Evolutionary conservation across 2,888 invertebrate genomes (phyloP).

Genomic region (Epistrophella euchroma): DNA sequence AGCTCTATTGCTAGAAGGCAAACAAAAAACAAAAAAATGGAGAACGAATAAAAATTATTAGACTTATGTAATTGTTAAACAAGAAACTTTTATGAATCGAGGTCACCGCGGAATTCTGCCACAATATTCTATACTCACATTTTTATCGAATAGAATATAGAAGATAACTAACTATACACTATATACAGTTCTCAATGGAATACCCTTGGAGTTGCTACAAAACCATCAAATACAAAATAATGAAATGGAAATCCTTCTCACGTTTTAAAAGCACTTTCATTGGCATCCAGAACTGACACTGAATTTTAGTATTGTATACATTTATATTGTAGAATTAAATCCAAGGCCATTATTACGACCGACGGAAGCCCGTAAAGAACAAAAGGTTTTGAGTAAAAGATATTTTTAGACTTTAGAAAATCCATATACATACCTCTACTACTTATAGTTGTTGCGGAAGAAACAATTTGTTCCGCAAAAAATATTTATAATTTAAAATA

Average conservation of each 20-base stretch:
- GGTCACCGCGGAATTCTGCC: conserved; percentile 5
- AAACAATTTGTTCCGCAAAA: not conserved
- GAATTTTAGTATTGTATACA: not conserved
- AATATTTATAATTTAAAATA: not conserved
- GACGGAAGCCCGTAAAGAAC: conserved; percentile 23
- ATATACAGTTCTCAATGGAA: conserved; percentile 11
- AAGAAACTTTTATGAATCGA: conserved; percentile 27
- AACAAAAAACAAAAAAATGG: not conserved
- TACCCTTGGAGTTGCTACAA: not conserved
- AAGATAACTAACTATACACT: not conserved
- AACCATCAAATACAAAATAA: not conserved
- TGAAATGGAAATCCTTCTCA: conserved; percentile 25
- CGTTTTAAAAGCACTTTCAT: conserved; percentile 18
- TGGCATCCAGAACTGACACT: conserved; percentile 1
- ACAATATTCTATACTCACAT: not conserved
- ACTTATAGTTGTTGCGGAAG: not conserved
- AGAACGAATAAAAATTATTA: conserved; percentile 10
- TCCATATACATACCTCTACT: not conserved
- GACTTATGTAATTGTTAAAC: conserved; percentile 8
- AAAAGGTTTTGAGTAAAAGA: conserved; percentile 16
- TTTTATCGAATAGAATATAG: not conserved
- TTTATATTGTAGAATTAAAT: conserved; percentile 6
- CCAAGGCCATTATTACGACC: conserved; percentile 21
- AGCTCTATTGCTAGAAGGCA: conserved; percentile 6
- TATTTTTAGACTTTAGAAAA: conserved; percentile 29